Conservation (phyloP, 2,113 vertebrate species). For the Natator depressus region DNA sequence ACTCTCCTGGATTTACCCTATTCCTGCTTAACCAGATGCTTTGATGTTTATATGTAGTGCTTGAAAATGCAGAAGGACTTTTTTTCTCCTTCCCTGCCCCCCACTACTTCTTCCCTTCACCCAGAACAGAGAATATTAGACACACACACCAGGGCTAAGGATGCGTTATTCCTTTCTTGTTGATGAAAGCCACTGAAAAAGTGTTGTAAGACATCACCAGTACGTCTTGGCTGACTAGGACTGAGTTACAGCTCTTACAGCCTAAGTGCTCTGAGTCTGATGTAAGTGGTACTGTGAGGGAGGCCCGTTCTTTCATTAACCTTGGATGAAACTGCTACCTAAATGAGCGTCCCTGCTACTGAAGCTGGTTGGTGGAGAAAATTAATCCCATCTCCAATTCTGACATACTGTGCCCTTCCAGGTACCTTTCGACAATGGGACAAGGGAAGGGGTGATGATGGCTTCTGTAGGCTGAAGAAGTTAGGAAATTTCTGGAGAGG, state of each 20-base stretch:
- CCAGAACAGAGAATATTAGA: background rate
- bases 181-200: background rate
- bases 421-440: background rate
- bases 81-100: background rate
- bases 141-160: rapidly evolving
- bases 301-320: background rate
- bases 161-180: background rate
- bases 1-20: background rate
- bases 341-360: background rate
- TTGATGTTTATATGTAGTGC: background rate
- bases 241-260: background rate
- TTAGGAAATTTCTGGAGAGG: background rate
- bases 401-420: background rate
- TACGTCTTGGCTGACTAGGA: background rate
- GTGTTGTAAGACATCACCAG: background rate
- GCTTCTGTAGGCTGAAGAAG: background rate
- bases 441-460: background rate
- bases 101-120: background rate
- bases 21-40: background rate
- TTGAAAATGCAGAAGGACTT: rapidly evolving
- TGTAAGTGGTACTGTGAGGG: background rate
- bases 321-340: rapidly evolving
- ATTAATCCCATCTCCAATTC: background rate
- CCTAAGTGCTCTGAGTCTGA: background rate
- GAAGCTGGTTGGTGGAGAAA: background rate